Evolutionary conservation across 2,113 vertebrate species (phyloP).

Genomic region (Actinemys pallida): DNA sequence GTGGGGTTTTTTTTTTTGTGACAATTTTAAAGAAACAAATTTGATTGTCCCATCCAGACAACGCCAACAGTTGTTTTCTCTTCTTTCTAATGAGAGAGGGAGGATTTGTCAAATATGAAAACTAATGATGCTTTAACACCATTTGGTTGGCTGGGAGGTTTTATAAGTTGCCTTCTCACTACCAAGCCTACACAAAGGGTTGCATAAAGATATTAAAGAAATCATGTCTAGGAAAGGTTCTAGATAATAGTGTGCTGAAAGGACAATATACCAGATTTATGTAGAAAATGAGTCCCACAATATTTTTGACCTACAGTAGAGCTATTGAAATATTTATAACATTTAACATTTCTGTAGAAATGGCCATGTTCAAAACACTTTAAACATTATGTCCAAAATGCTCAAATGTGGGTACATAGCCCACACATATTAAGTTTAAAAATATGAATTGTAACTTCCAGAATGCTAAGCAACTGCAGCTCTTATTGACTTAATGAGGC

Average conservation of each 20-base stretch:
- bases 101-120: accelerated
- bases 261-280: not conserved
- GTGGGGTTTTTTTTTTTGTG: not conserved
- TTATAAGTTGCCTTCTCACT: not conserved
- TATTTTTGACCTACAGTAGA: not conserved
- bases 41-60: not conserved
- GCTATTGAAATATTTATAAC: not conserved
- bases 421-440: no score
- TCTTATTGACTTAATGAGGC: not conserved
- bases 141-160: not conserved
- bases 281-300: not conserved
- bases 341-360: not conserved
- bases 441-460: no score
- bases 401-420: no score
- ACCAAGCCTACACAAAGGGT: not conserved
- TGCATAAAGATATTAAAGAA: not conserved
- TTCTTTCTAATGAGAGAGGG: not conserved
- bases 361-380: not conserved
- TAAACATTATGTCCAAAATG: not conserved
- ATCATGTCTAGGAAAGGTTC: not conserved
- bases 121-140: not conserved
- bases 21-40: not conserved
- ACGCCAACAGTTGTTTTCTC: not conserved
- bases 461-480: no score
- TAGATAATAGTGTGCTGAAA: not conserved